Evolutionary conservation across 2,797 vertebrate species (phyloP).

Genomic region (Tiaroga cobitis): DNA sequence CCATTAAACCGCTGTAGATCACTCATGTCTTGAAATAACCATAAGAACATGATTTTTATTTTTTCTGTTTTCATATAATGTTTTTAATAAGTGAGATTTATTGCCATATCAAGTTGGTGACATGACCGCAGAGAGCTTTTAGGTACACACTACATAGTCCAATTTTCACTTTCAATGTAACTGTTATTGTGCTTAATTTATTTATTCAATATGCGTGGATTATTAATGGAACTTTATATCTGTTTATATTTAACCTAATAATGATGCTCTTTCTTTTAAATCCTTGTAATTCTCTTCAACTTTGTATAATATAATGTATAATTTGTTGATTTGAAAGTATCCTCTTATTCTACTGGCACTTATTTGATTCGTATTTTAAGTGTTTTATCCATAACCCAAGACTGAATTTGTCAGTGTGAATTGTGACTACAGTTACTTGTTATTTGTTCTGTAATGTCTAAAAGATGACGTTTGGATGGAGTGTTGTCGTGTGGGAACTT

Average conservation of each 20-base stretch:
- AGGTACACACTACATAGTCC: not conserved
- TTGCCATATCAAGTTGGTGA: not conserved
- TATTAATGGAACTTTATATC: not conserved
- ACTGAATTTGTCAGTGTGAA: conserved; percentile 22
- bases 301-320: conserved; percentile 5
- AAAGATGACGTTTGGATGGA: conserved; percentile 49
- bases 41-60: not conserved
- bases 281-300: conserved; percentile 20
- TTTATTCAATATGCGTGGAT: conserved; percentile 5
- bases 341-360: conserved; percentile 35
- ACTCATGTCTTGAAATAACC: not conserved
- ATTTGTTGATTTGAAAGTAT: conserved; percentile 32
- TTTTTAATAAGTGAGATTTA: conserved; percentile 12
- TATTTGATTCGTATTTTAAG: conserved; percentile 20
- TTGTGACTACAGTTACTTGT: conserved; percentile 50
- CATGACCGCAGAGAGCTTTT: not conserved
- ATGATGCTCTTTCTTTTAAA: conserved; percentile 17
- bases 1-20: not conserved
- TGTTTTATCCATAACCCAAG: not conserved
- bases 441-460: conserved; percentile 62
- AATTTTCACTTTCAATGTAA: not conserved
- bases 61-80: not conserved
- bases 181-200: conserved; percentile 6
- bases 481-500: conserved; percentile 64
- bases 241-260: conserved; percentile 1